A percentile compares a stretch with the other conserved stretches of the same genome.
Conservation (phyloP, 1,140 invertebrate genomes). For the Drosophila rhopaloa region DNA sequence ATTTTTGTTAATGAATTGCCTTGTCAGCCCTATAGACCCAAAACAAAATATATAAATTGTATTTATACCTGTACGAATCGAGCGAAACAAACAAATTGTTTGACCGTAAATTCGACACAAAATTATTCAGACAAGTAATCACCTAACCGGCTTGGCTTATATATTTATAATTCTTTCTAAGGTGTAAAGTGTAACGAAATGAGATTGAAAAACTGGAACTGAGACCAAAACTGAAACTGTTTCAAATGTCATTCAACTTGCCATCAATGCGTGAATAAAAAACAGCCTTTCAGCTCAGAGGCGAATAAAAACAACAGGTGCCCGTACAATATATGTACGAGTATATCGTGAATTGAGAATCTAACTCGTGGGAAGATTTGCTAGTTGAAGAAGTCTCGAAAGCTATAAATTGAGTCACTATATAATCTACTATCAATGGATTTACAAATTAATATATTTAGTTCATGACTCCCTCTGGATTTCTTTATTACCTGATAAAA, state of each 20-base stretch:
- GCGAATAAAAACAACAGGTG: slow-evolving; percentile 16
- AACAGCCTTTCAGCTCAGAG: slow-evolving; percentile 1
- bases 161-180: slow-evolving; percentile 14
- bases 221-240: slow-evolving; percentile 59
- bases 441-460: background rate
- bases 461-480: background rate
- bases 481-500: background rate
- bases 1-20: slow-evolving; percentile 30
- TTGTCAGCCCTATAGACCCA: slow-evolving; percentile 3
- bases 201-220: slow-evolving; percentile 38
- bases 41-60: background rate
- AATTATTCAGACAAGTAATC: slow-evolving; percentile 11
- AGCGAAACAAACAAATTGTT: slow-evolving; percentile 29
- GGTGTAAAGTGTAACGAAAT: slow-evolving; percentile 33
- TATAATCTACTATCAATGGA: background rate
- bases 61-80: background rate
- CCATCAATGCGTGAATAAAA: slow-evolving; percentile 20
- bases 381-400: background rate
- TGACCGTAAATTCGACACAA: slow-evolving; percentile 16
- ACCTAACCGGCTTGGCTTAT: slow-evolving; percentile 16
- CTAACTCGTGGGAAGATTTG: slow-evolving; percentile 13
- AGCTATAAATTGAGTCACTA: background rate
- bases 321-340: background rate
- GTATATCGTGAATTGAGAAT: background rate
- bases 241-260: slow-evolving; percentile 73